Percentiles rank a stretch among this genome's conserved stretches.
phyloP scores from a whole-genome alignment of 2,113 vertebrate genomes.

The Azemiops feae region DNA sequence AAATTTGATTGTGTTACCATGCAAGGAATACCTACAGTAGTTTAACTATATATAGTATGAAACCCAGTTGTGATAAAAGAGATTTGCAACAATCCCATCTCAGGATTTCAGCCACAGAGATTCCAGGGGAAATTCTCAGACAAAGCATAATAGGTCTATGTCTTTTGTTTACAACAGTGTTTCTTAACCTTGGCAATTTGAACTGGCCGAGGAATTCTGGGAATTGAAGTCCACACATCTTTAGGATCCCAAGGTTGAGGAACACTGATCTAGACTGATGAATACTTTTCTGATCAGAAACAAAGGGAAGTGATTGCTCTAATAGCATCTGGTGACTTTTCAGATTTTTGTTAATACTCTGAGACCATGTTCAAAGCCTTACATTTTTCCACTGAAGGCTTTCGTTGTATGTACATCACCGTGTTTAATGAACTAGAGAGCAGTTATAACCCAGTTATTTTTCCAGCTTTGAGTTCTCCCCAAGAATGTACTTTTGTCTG shows the following conservation, averaged over 20 bases:
- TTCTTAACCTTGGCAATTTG: too few relatives aligned
- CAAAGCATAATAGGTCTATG: constrained; percentile 1
- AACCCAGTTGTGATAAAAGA: not conserved
- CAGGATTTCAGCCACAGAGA: not conserved
- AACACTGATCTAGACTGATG: not conserved
- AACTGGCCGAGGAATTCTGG: too few relatives aligned
- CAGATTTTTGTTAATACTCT: not conserved
- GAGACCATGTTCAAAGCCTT: not conserved
- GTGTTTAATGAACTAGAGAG: not conserved
- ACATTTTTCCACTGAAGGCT: not conserved
- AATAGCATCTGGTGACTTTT: not conserved
- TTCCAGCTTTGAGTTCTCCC: not conserved
- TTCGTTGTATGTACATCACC: not conserved
- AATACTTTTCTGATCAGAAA: not conserved
- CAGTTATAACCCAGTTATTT: not conserved
- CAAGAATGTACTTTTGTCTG: not conserved
- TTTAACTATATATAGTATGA: not conserved
- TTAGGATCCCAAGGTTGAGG: too few relatives aligned
- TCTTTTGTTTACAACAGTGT: not conserved
- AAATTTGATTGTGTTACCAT: not conserved
- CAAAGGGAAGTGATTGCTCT: not conserved
- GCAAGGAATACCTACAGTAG: not conserved
- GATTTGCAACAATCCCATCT: not conserved
- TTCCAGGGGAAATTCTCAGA: not conserved
- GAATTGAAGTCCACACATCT: too few relatives aligned